Base-by-base conservation (phyloP, 2,113 vertebrate species). In the Pachyramphus minor region DNA sequence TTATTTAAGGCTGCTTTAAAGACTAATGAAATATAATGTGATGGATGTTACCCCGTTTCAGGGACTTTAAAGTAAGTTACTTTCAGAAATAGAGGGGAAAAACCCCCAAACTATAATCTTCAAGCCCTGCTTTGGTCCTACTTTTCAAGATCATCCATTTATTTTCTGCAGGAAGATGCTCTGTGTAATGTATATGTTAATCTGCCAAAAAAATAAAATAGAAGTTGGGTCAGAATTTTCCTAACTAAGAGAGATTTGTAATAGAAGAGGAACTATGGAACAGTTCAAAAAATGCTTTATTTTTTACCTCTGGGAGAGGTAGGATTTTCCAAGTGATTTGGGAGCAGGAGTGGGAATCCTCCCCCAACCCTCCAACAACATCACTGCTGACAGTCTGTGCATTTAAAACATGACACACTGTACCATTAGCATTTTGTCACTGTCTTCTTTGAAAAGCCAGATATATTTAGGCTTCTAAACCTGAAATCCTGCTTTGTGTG, bases 1-100 rank as follows among this genome's bases (percentile, higher is more conserved):
- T 93, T 96, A 92, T 96, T 97, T 90, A 93, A 94, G 75, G 60
- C 89, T 93, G 89, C 82, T 83, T 96, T 94, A 94, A 94, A 84
- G 92, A 84, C 93, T 97, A 96, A 91, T 93, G 76, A 96, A 94
- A 94, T 86, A 72, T 59, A 85, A 16, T 23, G 64, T 87, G 91
- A 96, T 96, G 92, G 84, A 94, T 96, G 83, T 74, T 95, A 76
- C 71, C 60, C 81, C 3, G 0, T 91, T 89, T 33, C 81, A 84
- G 87, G 53, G 91, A 84, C 86, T 94, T 94, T 91, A 87, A 89
- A 90, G 39, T 87, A 81, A 95, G 91, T 96, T 92, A 86, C 93
- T 90, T 90, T 80, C 49, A 78, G 72, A 92, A 94, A 89, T 71
- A 49, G 55, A 68, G 78, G 23, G 9, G 35, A 31, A 28, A 11